These are phyloP conservation scores for Cheirogaleus major DNA, from an alignment of 2,797 vertebrate species.

Conservation along the genomic window DNA sequence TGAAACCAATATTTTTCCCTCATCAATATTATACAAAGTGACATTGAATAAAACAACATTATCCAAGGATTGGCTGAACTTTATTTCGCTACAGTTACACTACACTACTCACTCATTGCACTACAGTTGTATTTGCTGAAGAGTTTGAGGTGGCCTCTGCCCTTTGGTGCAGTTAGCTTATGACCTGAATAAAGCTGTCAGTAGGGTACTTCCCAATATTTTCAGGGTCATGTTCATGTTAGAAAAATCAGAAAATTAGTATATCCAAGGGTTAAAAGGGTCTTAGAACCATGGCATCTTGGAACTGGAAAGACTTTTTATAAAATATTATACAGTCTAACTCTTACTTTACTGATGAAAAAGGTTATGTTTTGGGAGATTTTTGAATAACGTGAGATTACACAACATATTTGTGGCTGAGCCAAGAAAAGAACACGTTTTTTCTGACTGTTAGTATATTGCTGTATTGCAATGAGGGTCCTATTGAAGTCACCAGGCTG, in stretches of 20 bases:
- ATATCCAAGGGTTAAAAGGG: background rate
- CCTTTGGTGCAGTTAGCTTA: background rate
- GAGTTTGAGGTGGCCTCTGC: background rate
- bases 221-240: background rate
- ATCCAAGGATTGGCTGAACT: background rate
- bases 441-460: background rate
- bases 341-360: background rate
- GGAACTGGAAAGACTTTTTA: background rate
- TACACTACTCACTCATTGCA: background rate
- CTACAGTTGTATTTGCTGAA: background rate
- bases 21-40: background rate
- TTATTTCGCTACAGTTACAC: background rate
- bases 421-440: background rate
- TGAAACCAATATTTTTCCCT: background rate
- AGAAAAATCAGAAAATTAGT: background rate
- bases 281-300: background rate
- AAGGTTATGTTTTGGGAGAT: background rate
- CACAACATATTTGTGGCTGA: background rate
- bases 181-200: background rate
- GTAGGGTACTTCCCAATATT: background rate
- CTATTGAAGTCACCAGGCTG: background rate
- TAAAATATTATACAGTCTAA: background rate
- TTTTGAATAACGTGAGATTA: background rate
- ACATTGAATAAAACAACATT: background rate
- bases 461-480: background rate